Conservation (phyloP, 23 tunicate genomes). For the Diplosoma virens region DNA sequence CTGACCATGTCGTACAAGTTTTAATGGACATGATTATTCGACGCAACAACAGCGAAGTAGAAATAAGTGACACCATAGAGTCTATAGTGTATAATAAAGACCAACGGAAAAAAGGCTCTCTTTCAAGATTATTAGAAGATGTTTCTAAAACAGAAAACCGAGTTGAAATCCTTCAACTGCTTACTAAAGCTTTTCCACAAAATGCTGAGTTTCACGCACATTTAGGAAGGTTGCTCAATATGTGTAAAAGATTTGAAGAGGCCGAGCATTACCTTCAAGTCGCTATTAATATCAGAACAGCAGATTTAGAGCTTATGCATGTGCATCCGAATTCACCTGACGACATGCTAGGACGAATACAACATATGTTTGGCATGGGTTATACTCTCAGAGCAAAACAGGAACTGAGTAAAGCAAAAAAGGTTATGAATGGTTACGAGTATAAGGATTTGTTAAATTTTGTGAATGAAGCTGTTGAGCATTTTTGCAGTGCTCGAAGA, state of each 20-base stretch:
- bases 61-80: conserved; percentile 29
- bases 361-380: conserved; percentile 58
- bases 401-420: not conserved
- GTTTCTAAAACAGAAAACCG: conserved; percentile 14
- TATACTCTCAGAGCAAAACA: conserved; percentile 7
- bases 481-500: conserved; percentile 8
- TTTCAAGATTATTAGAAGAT: conserved; percentile 48
- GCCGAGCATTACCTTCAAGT: conserved; percentile 42
- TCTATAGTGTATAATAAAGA: no score
- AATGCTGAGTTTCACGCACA: conserved; percentile 66
- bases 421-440: not conserved
- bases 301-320: not conserved
- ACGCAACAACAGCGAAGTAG: conserved; percentile 51
- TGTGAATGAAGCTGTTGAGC: conserved; percentile 10
- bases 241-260: conserved; percentile 19
- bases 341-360: conserved; percentile 36
- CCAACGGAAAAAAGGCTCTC: not conserved
- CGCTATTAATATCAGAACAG: conserved; percentile 35
- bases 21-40: conserved; percentile 33
- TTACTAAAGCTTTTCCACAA: conserved; percentile 40
- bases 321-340: not conserved
- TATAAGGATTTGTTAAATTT: not conserved
- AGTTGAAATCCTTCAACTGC: conserved; percentile 1
- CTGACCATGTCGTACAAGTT: not conserved
- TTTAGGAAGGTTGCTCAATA: conserved; percentile 53